Percentiles rank a stretch among this genome's conserved stretches.
Conservation (phyloP, 2,888 invertebrate species). For the Smittia aterrima region DNA sequence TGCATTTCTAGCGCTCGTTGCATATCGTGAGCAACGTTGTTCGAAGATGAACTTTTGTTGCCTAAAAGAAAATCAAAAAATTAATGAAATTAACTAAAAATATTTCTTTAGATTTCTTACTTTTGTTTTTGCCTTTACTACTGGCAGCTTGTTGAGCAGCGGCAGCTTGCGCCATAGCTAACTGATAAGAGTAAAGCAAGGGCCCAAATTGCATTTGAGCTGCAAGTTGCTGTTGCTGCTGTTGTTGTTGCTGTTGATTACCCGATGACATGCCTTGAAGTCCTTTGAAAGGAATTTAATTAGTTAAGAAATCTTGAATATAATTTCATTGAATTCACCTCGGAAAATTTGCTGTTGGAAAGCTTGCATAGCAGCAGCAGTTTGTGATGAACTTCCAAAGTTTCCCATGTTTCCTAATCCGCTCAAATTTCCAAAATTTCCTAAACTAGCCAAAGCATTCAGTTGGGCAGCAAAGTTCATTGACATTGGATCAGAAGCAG, state of each 20-base stretch:
- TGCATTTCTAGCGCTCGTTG: constrained; percentile 86
- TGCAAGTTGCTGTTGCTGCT: constrained; percentile 53
- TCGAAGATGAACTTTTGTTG: constrained; percentile 46
- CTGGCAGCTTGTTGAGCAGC: constrained; percentile 46
- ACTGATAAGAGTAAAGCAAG: constrained; percentile 83
- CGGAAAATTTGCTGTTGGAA: constrained; percentile 79
- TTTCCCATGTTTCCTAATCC: constrained; percentile 49
- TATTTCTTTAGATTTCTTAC: neutral
- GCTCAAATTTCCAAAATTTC: constrained; percentile 48
- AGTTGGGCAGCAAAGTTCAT: constrained; percentile 49
- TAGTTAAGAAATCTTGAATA: neutral
- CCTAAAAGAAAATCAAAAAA: constrained; percentile 55
- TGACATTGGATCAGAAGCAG: constrained; percentile 55
- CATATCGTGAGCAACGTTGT: constrained; percentile 58
- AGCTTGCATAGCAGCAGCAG: constrained; percentile 76
- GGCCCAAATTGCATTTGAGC: constrained; percentile 87
- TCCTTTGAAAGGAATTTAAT: neutral
- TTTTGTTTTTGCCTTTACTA: constrained; percentile 49
- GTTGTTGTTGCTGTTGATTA: constrained; percentile 44
- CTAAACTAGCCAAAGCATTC: constrained; percentile 50
- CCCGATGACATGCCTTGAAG: constrained; percentile 49
- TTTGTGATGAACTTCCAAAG: constrained; percentile 52
- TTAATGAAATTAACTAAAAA: neutral
- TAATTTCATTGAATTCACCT: constrained; percentile 54
- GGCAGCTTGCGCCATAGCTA: constrained; percentile 78